phyloP scores from a whole-genome alignment of 2,888 invertebrate species.

The Nebria brevicollis region DNA sequence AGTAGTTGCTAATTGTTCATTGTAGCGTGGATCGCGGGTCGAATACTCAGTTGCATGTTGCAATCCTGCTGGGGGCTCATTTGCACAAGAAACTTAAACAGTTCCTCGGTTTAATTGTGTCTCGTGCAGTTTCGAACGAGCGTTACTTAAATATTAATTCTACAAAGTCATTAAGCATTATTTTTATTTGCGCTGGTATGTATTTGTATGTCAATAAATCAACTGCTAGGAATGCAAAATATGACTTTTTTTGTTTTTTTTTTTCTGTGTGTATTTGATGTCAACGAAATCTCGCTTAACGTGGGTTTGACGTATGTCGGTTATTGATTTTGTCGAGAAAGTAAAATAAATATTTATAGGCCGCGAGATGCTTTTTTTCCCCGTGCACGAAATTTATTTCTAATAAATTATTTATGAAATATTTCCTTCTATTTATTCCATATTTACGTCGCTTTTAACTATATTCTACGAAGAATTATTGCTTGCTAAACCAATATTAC shows the following conservation, averaged over 20 bases:
- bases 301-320: slow-evolving; percentile 21
- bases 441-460: background rate
- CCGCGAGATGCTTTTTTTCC: background rate
- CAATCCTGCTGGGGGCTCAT: too few relatives aligned
- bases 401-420: slow-evolving; percentile 1
- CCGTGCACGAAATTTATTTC: background rate
- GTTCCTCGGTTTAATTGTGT: too few relatives aligned
- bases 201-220: background rate
- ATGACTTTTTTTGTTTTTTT: slow-evolving; percentile 20
- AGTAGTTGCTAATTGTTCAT: too few relatives aligned
- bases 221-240: slow-evolving; percentile 14
- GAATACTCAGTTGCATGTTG: too few relatives aligned
- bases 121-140: too few relatives aligned
- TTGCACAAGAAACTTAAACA: too few relatives aligned
- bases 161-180: too few relatives aligned
- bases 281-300: slow-evolving; percentile 13
- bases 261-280: background rate
- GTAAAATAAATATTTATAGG: background rate
- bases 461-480: background rate
- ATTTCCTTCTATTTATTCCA: background rate
- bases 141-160: too few relatives aligned
- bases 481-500: background rate
- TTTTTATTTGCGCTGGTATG: too few relatives aligned
- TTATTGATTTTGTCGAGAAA: slow-evolving; percentile 24
- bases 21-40: too few relatives aligned